phyloP scores from a whole-genome alignment of 2,113 vertebrate genomes.

The Onychostoma macrolepis region DNA sequence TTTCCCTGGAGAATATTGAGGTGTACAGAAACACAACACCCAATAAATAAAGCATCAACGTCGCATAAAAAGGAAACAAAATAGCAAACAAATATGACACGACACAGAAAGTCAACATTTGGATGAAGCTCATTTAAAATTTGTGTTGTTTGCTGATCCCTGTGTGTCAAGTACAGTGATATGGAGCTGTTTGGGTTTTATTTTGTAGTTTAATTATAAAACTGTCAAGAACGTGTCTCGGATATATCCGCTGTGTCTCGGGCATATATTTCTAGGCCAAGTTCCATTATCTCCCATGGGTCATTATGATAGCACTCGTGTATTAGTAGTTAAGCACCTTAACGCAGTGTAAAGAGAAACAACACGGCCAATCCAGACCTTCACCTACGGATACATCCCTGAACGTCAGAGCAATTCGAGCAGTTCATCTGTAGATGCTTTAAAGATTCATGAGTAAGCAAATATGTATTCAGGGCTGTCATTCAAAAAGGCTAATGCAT shows the following conservation, averaged over 20 bases:
- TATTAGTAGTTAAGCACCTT: slow-evolving; percentile 30
- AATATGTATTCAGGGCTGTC: slow-evolving; percentile 73
- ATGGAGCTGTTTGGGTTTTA: slow-evolving; percentile 39
- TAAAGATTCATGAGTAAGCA: slow-evolving; percentile 79
- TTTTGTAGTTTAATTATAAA: slow-evolving; percentile 54
- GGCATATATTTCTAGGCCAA: slow-evolving; percentile 31
- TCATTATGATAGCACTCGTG: slow-evolving; percentile 29
- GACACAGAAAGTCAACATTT: slow-evolving; percentile 44
- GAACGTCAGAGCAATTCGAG: slow-evolving; percentile 69
- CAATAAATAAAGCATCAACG: slow-evolving; percentile 34
- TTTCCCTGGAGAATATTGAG: slow-evolving; percentile 50
- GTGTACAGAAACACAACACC: slow-evolving; percentile 21
- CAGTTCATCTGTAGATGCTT: slow-evolving; percentile 72
- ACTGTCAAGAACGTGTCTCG: slow-evolving; percentile 46
- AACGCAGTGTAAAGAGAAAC: slow-evolving; percentile 33
- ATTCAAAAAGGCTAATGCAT: slow-evolving; percentile 69
- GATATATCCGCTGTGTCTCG: slow-evolving; percentile 24
- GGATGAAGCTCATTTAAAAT: slow-evolving; percentile 48
- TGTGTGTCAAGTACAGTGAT: slow-evolving; percentile 39
- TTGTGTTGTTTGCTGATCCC: slow-evolving; percentile 39
- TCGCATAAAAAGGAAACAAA: slow-evolving; percentile 37
- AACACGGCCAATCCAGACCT: not conserved
- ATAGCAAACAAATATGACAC: slow-evolving; percentile 41
- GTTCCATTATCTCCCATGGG: slow-evolving; percentile 39
- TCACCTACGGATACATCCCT: not conserved